Base-by-base conservation (phyloP, 2,888 invertebrate genomes). In the Adineta ricciae region DNA sequence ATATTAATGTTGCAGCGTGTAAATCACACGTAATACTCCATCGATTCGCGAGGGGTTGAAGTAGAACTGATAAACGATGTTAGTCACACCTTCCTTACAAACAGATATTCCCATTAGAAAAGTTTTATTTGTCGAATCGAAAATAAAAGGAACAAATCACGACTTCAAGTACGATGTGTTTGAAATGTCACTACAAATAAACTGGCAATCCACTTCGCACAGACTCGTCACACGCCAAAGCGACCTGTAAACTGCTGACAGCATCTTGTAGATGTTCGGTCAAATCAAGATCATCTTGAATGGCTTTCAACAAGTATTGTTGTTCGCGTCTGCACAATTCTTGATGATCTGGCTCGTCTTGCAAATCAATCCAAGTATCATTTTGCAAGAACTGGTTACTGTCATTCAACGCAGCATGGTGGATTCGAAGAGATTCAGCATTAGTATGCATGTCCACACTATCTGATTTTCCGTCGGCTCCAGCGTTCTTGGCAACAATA, bases 171-270 rank as follows among this genome's bases (percentile, higher is more conserved):
- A n/a, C n/a, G n/a, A n/a, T n/a, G n/a, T 46, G 11, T 32, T 16
- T 27, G 72, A 72, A 32, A 21, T 32, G 36, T 72, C 36, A 72
- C 27, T 14, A 5, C 72, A 72, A 36, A 72, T 72, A 72, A 72
- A 72, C 72, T 19, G 72, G 72, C 14, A 72, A 27, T 19, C 72
- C 72, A 72, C 72, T 72, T 72, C 72, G 72, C 72, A 72, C 72
- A 3, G 72, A 72, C 16, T 72, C 36, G 7, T 72, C 72, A 36
- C 72, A 72, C 32, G 72, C 27, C 27, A 72, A 36, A 32, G 72
- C 72, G 36, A 72, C 36, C 72, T 36, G 72, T 16, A 72, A 36
- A 19, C 72, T 72, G 27, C 19, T 72, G 36, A 72, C 72, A 32
- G 72, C 72, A 72, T 72, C 72, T 72, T 72, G 72, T 11, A 72